Percentiles rank a stretch among this genome's conserved stretches.
These are phyloP conservation scores for Megalopta genalis DNA, from an alignment of 1,140 invertebrate species.

Conservation along the genomic window DNA sequence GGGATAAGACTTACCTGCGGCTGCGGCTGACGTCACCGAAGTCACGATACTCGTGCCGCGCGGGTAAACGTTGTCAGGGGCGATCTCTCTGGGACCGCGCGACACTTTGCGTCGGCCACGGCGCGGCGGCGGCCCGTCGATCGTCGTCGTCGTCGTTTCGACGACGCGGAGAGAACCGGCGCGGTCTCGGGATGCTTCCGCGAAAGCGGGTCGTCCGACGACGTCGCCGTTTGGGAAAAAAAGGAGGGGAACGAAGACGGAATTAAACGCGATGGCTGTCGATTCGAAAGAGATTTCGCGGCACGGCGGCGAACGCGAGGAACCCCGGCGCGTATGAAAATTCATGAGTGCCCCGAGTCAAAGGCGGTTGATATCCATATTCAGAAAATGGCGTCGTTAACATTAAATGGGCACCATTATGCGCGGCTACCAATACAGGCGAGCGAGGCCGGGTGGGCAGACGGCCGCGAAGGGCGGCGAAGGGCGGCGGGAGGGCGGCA, in stretches of 20 bases:
- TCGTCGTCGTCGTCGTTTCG: background rate
- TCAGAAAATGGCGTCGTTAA: constrained; percentile 80
- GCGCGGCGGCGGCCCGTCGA: background rate
- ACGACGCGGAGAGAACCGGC: background rate
- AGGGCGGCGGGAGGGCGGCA: too few relatives aligned
- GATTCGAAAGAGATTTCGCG: constrained; percentile 44
- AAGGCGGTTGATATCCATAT: constrained; percentile 76
- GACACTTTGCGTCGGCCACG: constrained; percentile 25
- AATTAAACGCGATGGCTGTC: constrained; percentile 55
- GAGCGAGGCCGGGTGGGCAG: background rate
- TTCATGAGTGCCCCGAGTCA: constrained; percentile 75
- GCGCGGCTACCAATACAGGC: constrained; percentile 57
- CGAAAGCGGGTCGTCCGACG: background rate
- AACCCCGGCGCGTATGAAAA: constrained; percentile 71
- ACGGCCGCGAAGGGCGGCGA: too few relatives aligned
- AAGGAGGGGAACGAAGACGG: constrained; percentile 12
- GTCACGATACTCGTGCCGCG: constrained; percentile 62
- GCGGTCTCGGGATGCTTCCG: too few relatives aligned
- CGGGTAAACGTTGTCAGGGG: constrained; percentile 40
- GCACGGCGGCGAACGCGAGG: constrained; percentile 37
- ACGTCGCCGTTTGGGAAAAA: background rate
- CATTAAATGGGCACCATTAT: constrained; percentile 78
- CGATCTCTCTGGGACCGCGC: constrained; percentile 2
- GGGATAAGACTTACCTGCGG: constrained; percentile 65
- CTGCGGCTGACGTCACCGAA: constrained; percentile 69